Evolutionary conservation across 2,888 invertebrate species (phyloP), one percentile per base, ranked within the genome.

Genomic region (Eucera pruinosa): DNA sequence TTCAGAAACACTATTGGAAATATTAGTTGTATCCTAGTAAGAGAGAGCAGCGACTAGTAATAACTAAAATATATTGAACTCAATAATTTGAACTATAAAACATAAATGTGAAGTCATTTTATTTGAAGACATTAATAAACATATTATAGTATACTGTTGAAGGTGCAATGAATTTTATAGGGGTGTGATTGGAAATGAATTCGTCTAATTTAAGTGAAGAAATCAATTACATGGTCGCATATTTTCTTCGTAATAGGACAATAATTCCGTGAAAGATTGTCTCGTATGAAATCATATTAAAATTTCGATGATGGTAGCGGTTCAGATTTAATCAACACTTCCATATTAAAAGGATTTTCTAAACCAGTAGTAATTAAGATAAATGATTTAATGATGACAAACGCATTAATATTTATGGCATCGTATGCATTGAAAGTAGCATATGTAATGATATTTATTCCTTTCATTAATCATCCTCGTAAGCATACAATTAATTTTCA

Each of bases 401-500:
- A 4, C 27, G 7, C 23, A 55, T 55, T 55, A 54, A 55, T 55
- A 55, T 36, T 39, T 55, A 43, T 27, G n/a, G 13, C 1, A 1
- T n/a, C 15, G 2, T 18, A 18, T 18, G 23, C 58, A 18, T 25
- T 2, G 11, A 43, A 58, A 25, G 43, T 7, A 7, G 4, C 15
- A 43, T 27, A 20, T 11, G 1, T 4, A 5, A 33, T 25, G 13
- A 18, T 27, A 43, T 43, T 6, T 45, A 25, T 25, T 6, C 1
- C 25, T 18, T 27, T 58, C 58, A 43, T 58, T 18, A 58, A 58
- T 58, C 58, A 43, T 27, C 18, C 43, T 58, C 58, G 15, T 27
- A 18, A 9, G 27, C 13, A 11, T 18, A 58, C 58, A 43, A 57
- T 57, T 41, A 57, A 41, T 57, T 57, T 41, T 57, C 55, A 57